phyloP scores from a whole-genome alignment of 2,888 invertebrate species.

The Ectemnius continuus region DNA sequence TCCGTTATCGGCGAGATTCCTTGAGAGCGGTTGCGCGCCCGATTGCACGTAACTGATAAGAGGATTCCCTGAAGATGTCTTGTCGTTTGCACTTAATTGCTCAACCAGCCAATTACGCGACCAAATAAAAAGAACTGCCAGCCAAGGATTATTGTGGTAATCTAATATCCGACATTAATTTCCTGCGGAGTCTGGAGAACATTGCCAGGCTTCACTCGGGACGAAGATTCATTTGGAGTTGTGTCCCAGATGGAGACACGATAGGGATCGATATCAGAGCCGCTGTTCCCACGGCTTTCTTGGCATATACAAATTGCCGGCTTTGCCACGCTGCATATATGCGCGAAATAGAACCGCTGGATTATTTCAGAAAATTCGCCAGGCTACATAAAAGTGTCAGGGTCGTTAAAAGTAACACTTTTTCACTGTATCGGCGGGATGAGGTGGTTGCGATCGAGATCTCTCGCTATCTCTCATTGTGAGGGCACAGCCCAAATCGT shows the following conservation, averaged over 20 bases:
- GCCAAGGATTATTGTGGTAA: neutral
- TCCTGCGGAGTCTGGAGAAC: neutral
- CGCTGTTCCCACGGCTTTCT: slow-evolving; percentile 52
- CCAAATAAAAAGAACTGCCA: neutral
- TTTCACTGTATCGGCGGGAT: slow-evolving; percentile 35
- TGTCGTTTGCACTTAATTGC: slow-evolving; percentile 4
- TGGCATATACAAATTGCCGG: slow-evolving; percentile 54
- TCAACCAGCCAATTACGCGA: neutral
- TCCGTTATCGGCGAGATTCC: neutral
- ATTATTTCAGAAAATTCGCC: slow-evolving; percentile 20
- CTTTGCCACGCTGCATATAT: slow-evolving; percentile 18
- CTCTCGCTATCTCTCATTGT: slow-evolving; percentile 1
- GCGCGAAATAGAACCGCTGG: slow-evolving; percentile 29
- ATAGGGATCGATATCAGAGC: slow-evolving; percentile 36
- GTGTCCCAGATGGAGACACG: slow-evolving; percentile 32
- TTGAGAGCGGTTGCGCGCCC: neutral
- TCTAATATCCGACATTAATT: neutral
- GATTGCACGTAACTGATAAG: slow-evolving; percentile 2
- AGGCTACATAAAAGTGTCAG: slow-evolving; percentile 11
- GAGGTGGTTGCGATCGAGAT: slow-evolving; percentile 16
- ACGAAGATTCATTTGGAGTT: slow-evolving; percentile 27
- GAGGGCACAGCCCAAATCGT: slow-evolving; percentile 19
- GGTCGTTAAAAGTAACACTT: slow-evolving; percentile 29
- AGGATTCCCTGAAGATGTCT: slow-evolving; percentile 3
- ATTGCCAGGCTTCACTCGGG: slow-evolving; percentile 4